Base-by-base conservation (phyloP, 1,140 invertebrate species). In the Drepana arcuata region DNA sequence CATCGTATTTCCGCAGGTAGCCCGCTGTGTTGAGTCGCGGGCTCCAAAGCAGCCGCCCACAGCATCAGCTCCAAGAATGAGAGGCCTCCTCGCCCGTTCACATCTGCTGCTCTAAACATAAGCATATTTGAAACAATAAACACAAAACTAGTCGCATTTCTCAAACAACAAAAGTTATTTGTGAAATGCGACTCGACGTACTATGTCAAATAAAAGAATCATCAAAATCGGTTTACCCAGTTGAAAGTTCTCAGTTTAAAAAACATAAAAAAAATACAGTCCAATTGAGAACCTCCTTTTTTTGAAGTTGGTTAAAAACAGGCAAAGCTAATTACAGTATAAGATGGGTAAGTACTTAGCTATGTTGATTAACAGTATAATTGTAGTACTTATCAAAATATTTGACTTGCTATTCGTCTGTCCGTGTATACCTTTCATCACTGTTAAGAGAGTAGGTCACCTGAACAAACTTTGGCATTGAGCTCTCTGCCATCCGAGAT, bases 31-130 rank as follows among this genome's bases (percentile, higher is more conserved):
- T 58, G 57, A 4, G 78, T 83, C 16, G 28, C 45, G 1, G 82
- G 81, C 39, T 85, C 83, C 13, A 80, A 18, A 0, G 73, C 72
- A 0, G 81, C 78, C 16, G 67, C 38, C 57, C 83, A 75, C 32
- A 77, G 55, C 35, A 84, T 38, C 34, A 75, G 54, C 48, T 85
- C 82, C 21, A 59, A 25, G 48, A 81, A 85, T 2, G 83, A 77
- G 7, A 85, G 36, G 2, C 81, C 81, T 14, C 67, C 61, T 15
- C 83, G 60, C 7, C 58, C 56, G 7, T 57, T 63, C 2, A 83
- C 41, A 41, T 85, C 84, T 16, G 83, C 81, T 3, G 82, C 65
- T 48, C 82, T 84, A 52, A n/a, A n/a, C n/a, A n/a, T n/a, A n/a
- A n/a, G n/a, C n/a, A n/a, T n/a, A n/a, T n/a, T n/a, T n/a, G n/a